phyloP scores from a whole-genome alignment of 2,888 invertebrate genomes.

The Calliopum simillimum region DNA sequence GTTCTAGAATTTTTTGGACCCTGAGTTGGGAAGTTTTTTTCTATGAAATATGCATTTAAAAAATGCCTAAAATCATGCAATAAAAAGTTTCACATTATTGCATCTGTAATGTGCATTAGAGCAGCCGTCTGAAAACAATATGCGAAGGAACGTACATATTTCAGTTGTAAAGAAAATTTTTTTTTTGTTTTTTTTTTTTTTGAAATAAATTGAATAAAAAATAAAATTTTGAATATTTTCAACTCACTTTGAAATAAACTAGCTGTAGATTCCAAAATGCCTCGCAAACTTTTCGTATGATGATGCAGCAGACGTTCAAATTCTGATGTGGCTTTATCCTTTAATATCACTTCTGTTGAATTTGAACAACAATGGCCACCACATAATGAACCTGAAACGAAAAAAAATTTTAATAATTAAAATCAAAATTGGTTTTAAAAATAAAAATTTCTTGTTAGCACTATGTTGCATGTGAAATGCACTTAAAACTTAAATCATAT shows the following conservation, averaged over 20 bases:
- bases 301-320: conserved; percentile 78
- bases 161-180: too few species aligned
- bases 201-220: background rate
- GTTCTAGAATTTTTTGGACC: too few species aligned
- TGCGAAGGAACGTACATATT: too few species aligned
- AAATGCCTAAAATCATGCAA: too few species aligned
- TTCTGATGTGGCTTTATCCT: conserved; percentile 65
- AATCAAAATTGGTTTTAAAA: background rate
- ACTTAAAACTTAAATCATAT: background rate
- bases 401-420: conserved; percentile 20
- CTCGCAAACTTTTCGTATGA: conserved; percentile 80
- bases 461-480: background rate
- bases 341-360: conserved; percentile 63
- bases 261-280: conserved; percentile 79
- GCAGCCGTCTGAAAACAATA: too few species aligned
- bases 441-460: too few species aligned
- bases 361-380: conserved; percentile 66
- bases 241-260: conserved; percentile 80
- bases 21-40: too few species aligned
- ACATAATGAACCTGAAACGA: conserved; percentile 63
- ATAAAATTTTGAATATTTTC: conserved; percentile 23
- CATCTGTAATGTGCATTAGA: too few species aligned
- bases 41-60: too few species aligned
- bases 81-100: too few species aligned
- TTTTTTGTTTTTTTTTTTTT: too few species aligned